Evolutionary conservation across 1,140 invertebrate genomes (phyloP).

Genomic region (Drosophila chauvacae): DNA sequence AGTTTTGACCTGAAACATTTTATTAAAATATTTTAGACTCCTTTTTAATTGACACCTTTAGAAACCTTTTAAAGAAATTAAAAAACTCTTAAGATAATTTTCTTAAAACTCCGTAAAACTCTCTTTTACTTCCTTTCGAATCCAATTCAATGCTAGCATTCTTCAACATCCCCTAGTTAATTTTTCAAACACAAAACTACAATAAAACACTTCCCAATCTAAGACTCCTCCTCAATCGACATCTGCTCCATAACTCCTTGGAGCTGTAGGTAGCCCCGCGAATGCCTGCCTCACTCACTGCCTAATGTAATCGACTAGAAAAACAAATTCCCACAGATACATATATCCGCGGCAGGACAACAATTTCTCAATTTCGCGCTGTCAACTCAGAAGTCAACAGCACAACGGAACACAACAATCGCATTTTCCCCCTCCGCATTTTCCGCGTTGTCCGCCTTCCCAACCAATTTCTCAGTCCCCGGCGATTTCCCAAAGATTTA

Average conservation of each 20-base stretch:
- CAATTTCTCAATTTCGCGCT: conserved; percentile 40
- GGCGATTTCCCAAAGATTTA: conserved; percentile 50
- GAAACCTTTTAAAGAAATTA: background rate
- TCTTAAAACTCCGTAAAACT: no score
- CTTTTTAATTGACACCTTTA: background rate
- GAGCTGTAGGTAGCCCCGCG: conserved; percentile 1
- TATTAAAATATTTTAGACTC: no score
- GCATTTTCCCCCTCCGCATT: conserved; percentile 32
- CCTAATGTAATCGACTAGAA: conserved; percentile 41
- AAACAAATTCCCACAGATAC: conserved; percentile 41
- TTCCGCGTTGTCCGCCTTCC: conserved; percentile 26
- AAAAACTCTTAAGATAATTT: background rate
- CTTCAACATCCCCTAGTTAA: background rate
- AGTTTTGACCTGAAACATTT: no score
- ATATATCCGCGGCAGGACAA: conserved; percentile 38
- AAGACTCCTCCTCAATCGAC: background rate
- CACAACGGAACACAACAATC: conserved; percentile 55
- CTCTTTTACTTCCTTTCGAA: background rate
- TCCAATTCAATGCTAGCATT: background rate
- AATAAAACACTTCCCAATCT: background rate
- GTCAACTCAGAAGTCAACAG: conserved; percentile 45
- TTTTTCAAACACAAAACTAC: background rate
- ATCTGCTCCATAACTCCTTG: conserved; percentile 1
- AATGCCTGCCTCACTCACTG: background rate
- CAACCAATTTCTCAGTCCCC: conserved; percentile 52